Base-by-base conservation (phyloP, 37 sponge, comb jelly and placozoan genomes). In the Axinella damicornis region DNA sequence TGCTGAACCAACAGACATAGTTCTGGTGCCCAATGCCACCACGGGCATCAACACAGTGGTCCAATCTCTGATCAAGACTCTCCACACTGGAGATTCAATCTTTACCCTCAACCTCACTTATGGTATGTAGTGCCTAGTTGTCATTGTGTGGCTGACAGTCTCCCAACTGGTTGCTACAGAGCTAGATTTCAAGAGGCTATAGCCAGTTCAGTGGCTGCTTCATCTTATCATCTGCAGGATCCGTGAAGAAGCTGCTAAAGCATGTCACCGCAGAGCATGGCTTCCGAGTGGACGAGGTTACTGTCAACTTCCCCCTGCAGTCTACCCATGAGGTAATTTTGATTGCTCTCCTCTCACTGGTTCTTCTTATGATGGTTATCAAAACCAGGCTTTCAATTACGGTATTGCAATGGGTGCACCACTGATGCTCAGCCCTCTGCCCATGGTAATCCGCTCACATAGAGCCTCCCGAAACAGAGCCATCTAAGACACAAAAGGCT, bases 21-120 rank as follows among this genome's bases (percentile, higher is more conserved):
- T 92, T 17, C 83, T 96, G 35, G 81, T 96, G 25, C 90, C 89
- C 5, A 96, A 96, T 79, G 95, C 74, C 16, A 94, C 97, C 14
- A 82, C 81, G 28, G 97, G 87, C 0, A 85, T 53, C 36, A 86
- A 78, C 30, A 64, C 88, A 55, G 87, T 93, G 31, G 56, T 96
- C 35, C 46, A 85, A 60, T 82, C 87, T 64, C 31, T 88, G 53
- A 54, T 78, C 5, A 76, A 65, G 78, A 73, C 64, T 2, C 72
- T 93, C 65, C n/a, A 69, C 14, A 65, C 94, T 1, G 89, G 79
- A 53, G 92, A 96, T 61, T 60, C 79, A 5, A 90, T 96, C 54
- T 62, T 85, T 38, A 81, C 61, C 60, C 64, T 94, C 40, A 90
- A 91, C 69, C 36, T 76, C 16, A 69, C 88, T 32, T 96, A 96